A percentile compares a stretch with the other conserved stretches of the same genome.
These are phyloP conservation scores for Pitta sordida DNA, from an alignment of 2,113 vertebrate genomes.

Conservation along the genomic window DNA sequence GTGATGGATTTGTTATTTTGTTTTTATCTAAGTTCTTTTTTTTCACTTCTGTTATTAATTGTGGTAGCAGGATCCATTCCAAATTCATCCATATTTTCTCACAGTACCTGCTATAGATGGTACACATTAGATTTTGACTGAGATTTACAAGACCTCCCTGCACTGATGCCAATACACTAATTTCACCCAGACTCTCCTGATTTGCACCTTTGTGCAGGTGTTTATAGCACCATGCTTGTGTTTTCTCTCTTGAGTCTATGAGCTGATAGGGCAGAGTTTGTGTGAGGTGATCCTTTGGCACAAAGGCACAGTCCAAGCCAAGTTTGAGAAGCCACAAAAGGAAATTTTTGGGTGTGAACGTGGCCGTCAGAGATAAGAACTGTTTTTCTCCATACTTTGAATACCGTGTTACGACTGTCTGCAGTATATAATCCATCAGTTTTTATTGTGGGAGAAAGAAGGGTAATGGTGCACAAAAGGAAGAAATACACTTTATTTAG, in stretches of 20 bases:
- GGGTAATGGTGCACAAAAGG: neutral
- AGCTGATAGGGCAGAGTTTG: neutral
- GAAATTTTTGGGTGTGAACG: neutral
- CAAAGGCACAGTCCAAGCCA: neutral
- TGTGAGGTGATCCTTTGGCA: accelerated
- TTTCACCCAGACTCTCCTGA: neutral
- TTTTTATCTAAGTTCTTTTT: neutral
- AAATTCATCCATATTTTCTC: neutral
- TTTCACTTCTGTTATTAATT: neutral
- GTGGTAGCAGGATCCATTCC: neutral
- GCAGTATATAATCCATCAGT: neutral
- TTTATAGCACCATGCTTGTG: accelerated
- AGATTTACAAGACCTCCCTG: neutral
- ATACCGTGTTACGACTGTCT: neutral
- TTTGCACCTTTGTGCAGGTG: neutral
- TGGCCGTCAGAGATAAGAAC: neutral
- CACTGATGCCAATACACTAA: accelerated
- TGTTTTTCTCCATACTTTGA: neutral
- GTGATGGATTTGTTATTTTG: neutral
- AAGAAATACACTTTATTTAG: neutral
- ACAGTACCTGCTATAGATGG: neutral
- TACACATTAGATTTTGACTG: neutral
- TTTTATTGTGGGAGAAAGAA: neutral
- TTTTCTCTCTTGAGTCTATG: neutral
- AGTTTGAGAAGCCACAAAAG: neutral